Evolutionary conservation across 2,888 invertebrate species (phyloP), one percentile per base, ranked within the genome.

Genomic region (Bruchidius siliquastri): DNA sequence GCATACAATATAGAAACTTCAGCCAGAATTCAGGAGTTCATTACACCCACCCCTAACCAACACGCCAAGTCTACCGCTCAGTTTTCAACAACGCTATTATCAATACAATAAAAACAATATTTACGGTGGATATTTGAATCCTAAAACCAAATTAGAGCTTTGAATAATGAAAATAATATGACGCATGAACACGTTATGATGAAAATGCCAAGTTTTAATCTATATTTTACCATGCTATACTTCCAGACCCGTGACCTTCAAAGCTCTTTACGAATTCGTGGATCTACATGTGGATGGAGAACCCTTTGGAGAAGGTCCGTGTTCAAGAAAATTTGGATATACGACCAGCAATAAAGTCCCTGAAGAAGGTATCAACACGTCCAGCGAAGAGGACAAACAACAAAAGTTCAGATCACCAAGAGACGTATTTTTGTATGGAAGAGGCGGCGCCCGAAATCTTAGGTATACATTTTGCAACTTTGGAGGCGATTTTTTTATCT

Each of bases 201-300:
- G n/a, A n/a, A n/a, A n/a, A n/a, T n/a, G n/a, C n/a, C n/a, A n/a
- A n/a, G n/a, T n/a, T n/a, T n/a, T n/a, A n/a, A 20, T 1, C 8
- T 8, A 20, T 22, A 18, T n/a, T 20, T 68, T 18, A n/a, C 13
- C 26, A 26, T 8, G 26, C 8, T 26, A 2, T n/a, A 13, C 18
- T 32, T 84, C n/a, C 84, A 95, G 96, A 81, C 94, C 95, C 0
- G 91, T 96, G 70, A 92, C 92, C 81, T 96, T 96, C 85, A 93
- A 94, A 84, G 92, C 95, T 0, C 90, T 94, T 26, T 96, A 96
- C 86, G 96, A 96, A 86, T 96, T 96, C 83, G 95, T 96, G 68
- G 95, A 96, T 84, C 88, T 95, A 10, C 93, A 95, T 81, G 93
- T 95, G 87, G 96, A 95, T 79, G 96, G 96, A 0, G 91, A 94